Evolutionary conservation across 2,113 vertebrate species (phyloP), one percentile per base, ranked within the genome.

Genomic region (Holacanthus passer): DNA sequence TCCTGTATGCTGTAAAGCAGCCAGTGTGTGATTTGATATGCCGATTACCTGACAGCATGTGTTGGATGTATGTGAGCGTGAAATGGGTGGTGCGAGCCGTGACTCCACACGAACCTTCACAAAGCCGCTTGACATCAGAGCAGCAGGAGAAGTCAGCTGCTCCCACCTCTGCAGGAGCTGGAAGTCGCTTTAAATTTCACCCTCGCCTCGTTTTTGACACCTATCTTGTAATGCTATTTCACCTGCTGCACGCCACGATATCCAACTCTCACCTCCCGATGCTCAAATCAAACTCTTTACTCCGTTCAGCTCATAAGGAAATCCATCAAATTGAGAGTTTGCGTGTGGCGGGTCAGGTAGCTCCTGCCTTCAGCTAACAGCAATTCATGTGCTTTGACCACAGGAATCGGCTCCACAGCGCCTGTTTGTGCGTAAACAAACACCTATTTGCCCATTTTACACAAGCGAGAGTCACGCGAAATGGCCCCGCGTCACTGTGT

Each of bases 391-490:
- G 37, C 62, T 83, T 41, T 17, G 39, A 73, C 64, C 72, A 7
- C 73, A 72, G 50, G 60, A 63, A 27, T 24, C 19, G 14, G 55
- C 13, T 29, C 43, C 1, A 12, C 39, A 29, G 55, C 53, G 43
- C 1, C 58, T 59, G 17, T 47, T 39, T 22, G 41, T 47, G 69
- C 24, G 39, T 29, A n/a, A 64, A 66, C 71, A 81, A 63, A 74
- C 20, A 22, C 35, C 16, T 69, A 73, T 86, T 84, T 53, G 50
- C 50, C 64, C 73, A 1, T 81, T 86, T 81, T 20, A 29, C 68
- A 32, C 31, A 2, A 68, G 75, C 20, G 77, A 82, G 63, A 74
- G 81, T 89, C 84, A 71, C 53, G 77, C 5, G 45, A 70, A 73
- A 60, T 27, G 71, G 67, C 31, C 43, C 43, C 12, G 85, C 41